Evolutionary conservation across 2,797 vertebrate species (phyloP).

Genomic region (Sebastes matsubarae): DNA sequence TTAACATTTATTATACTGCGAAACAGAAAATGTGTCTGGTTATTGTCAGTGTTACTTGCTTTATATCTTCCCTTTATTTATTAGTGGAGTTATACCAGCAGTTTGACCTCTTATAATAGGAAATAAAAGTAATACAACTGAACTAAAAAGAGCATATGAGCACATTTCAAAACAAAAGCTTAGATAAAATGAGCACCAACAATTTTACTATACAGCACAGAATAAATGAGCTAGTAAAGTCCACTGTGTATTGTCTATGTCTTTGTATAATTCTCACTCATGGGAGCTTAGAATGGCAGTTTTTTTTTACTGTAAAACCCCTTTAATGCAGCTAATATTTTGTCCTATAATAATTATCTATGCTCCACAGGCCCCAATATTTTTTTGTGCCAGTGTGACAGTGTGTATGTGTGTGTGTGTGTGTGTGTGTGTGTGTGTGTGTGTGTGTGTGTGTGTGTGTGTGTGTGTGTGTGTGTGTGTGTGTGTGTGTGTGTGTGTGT

Average conservation of each 20-base stretch:
- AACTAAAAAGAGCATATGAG: not conserved
- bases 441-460: conserved; percentile 15
- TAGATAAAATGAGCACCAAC: not conserved
- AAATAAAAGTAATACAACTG: conserved; percentile 6
- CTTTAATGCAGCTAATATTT: conserved; percentile 23
- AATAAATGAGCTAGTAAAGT: not conserved
- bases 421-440: not conserved
- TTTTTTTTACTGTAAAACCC: conserved; percentile 13
- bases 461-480: not conserved
- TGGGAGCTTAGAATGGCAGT: conserved; percentile 4
- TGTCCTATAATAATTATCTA: conserved; percentile 44
- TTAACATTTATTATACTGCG: not conserved
- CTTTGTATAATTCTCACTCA: conserved; percentile 1
- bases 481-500: not conserved
- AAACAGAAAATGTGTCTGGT: not conserved
- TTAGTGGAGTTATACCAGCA: not conserved
- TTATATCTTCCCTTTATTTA: not conserved
- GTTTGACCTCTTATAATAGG: not conserved
- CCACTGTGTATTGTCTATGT: not conserved
- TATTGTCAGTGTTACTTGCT: not conserved
- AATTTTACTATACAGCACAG: not conserved
- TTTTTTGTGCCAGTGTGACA: not conserved
- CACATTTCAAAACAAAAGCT: not conserved
- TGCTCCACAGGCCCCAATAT: conserved; percentile 26
- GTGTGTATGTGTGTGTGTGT: not conserved